Evolutionary conservation across 2,113 vertebrate genomes (phyloP).

Genomic region (Hypomesus transpacificus): DNA sequence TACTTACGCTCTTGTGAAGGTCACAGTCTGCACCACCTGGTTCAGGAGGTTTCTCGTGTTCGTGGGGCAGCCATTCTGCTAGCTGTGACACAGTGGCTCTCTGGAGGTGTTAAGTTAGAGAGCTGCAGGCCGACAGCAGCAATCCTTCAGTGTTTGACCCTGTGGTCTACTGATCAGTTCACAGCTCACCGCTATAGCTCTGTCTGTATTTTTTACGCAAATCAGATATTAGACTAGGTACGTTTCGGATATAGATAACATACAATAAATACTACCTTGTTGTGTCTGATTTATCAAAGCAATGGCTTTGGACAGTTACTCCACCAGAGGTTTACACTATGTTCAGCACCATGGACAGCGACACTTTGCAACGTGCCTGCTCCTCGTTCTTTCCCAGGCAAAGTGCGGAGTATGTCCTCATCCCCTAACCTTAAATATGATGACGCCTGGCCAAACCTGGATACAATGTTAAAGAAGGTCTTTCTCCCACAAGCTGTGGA

Average conservation of each 20-base stretch:
- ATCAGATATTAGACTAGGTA: too few species aligned
- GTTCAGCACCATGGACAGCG: slow-evolving; percentile 70
- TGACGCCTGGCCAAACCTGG: too few species aligned
- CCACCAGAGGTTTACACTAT: neutral
- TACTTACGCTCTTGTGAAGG: neutral
- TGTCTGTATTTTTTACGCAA: too few species aligned
- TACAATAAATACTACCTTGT: too few species aligned
- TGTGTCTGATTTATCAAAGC: too few species aligned
- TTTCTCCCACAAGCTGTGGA: too few species aligned
- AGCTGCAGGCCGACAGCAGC: neutral
- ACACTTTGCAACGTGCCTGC: neutral
- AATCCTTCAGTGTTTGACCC: neutral
- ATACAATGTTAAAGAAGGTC: too few species aligned
- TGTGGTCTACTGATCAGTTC: neutral
- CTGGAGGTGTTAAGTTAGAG: neutral
- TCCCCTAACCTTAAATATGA: too few species aligned
- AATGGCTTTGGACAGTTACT: too few species aligned
- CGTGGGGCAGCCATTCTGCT: neutral
- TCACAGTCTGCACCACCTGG: neutral
- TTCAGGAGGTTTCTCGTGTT: neutral
- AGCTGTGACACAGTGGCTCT: neutral
- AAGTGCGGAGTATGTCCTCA: neutral
- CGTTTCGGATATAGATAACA: too few species aligned
- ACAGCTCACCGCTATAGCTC: neutral
- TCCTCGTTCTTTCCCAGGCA: slow-evolving; percentile 3